These are phyloP conservation scores for Zaprionus africanus DNA, from an alignment of 1,140 invertebrate species.

Conservation along the genomic window DNA sequence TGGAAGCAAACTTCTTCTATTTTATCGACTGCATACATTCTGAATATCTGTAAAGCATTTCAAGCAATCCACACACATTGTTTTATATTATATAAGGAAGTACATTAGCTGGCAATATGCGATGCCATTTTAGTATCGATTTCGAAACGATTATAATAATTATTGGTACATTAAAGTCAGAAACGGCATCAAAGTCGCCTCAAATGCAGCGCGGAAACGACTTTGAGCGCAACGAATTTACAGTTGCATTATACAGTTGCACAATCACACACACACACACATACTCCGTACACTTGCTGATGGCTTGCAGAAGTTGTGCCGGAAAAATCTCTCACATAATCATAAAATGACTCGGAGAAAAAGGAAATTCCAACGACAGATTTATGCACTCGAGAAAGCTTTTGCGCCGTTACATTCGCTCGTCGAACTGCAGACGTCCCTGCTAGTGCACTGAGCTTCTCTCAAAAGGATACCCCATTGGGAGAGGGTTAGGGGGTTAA, in stretches of 20 bases:
- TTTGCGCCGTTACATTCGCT: slow-evolving; percentile 58
- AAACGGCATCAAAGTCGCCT: slow-evolving; percentile 71
- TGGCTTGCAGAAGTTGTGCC: slow-evolving; percentile 59
- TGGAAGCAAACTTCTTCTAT: background rate
- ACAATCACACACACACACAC: slow-evolving; percentile 35
- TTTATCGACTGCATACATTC: background rate
- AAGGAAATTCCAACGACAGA: slow-evolving; percentile 76
- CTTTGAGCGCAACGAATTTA: slow-evolving; percentile 60
- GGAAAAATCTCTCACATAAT: slow-evolving; percentile 83
- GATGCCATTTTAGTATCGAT: background rate
- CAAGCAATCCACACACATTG: background rate
- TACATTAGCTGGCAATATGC: background rate
- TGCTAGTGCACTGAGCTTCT: slow-evolving; percentile 10
- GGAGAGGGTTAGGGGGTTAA: background rate
- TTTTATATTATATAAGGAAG: background rate
- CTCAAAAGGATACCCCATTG: slow-evolving; percentile 12
- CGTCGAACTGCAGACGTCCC: slow-evolving; percentile 21
- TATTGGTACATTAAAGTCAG: slow-evolving; percentile 65
- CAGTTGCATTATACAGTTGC: slow-evolving; percentile 67
- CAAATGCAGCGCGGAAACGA: slow-evolving; percentile 61
- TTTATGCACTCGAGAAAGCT: slow-evolving; percentile 80
- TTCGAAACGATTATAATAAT: slow-evolving; percentile 38
- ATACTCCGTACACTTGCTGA: background rate
- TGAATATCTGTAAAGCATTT: background rate
- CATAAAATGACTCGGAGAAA: slow-evolving; percentile 79